Evolutionary conservation across 1,140 invertebrate species (phyloP).

Genomic region (Drosophila oshimai): DNA sequence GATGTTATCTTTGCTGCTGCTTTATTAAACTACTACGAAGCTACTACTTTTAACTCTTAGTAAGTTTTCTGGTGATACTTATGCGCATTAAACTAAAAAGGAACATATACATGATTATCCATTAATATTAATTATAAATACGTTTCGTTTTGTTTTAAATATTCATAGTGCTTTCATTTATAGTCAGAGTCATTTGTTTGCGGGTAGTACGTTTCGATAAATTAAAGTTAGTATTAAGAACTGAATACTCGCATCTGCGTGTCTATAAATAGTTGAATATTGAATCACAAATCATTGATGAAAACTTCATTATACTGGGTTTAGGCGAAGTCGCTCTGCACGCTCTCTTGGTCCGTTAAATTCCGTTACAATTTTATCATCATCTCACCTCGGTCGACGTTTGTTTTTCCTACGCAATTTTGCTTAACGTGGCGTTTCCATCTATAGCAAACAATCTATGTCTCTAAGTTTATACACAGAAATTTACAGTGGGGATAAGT

Average conservation of each 20-base stretch:
- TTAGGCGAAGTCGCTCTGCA: constrained; percentile 78
- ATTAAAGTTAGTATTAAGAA: constrained; percentile 67
- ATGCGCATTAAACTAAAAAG: constrained; percentile 81
- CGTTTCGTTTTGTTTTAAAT: constrained; percentile 54
- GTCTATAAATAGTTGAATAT: constrained; percentile 70
- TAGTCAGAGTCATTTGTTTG: constrained; percentile 77
- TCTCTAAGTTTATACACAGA: constrained; percentile 69
- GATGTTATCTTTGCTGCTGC: constrained; percentile 37
- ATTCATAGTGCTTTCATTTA: constrained; percentile 66
- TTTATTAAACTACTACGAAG: constrained; percentile 64
- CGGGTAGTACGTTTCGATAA: constrained; percentile 65
- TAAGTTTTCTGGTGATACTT: constrained; percentile 57
- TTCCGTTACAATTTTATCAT: constrained; percentile 73
- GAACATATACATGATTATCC: constrained; percentile 80
- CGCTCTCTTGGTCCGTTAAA: constrained; percentile 80
- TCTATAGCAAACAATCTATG: constrained; percentile 60
- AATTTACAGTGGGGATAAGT: constrained; percentile 65
- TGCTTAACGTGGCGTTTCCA: constrained; percentile 55
- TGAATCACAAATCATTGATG: constrained; percentile 82
- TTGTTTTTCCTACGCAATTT: constrained; percentile 13
- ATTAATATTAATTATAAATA: constrained; percentile 68
- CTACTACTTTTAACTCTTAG: constrained; percentile 70
- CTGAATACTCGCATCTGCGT: constrained; percentile 50
- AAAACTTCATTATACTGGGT: constrained; percentile 78
- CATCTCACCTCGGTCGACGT: constrained; percentile 10